Base-by-base conservation (phyloP, 1,140 invertebrate species). In the Spodoptera frugiperda region DNA sequence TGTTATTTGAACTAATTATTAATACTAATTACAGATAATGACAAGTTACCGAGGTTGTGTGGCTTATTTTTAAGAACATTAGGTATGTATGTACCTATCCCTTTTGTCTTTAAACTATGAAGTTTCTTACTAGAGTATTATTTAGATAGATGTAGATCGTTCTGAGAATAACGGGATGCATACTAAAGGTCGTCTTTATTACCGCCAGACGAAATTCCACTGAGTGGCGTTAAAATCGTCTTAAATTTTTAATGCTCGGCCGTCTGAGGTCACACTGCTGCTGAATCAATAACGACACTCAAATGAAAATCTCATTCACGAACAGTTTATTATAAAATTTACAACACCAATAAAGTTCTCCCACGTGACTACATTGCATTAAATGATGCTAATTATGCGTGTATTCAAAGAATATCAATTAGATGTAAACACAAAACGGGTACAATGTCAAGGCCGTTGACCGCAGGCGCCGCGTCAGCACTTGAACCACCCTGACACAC, bases 371-470 rank as follows among this genome's bases (percentile, higher is more conserved):
- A 53, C 67, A 77, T 81, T 78, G 77, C 70, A 78, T 78, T 78
- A 81, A 78, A 78, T 78, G 74, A 73, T 54, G 61, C 59, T 77
- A 82, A 82, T 79, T 82, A 77, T 77, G 79, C 72, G 61, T 49
- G 54, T 55, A 14, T 51, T 73, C 70, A 63, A 80, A 80, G 78
- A 80, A 82, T 83, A 80, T 65, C 84, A 86, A 82, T 86, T 78
- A 84, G 82, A 85, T 82, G 84, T 87, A 83, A 87, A 87, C 84
- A 84, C 70, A 83, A 84, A 89, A 87, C 85, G 76, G 78, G 84
- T 88, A 84, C 89, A 91, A 85, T 91, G 89, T 89, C 86, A 91
- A 91, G 87, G 89, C 82, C 79, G 87, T 83, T 91, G 89, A 91
- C 89, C 89, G 85, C 83, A 48, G 15, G 57, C 25, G n/a, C 51